Base-by-base conservation (phyloP, 2,113 vertebrate species). In the Rhynchomys soricoides region DNA sequence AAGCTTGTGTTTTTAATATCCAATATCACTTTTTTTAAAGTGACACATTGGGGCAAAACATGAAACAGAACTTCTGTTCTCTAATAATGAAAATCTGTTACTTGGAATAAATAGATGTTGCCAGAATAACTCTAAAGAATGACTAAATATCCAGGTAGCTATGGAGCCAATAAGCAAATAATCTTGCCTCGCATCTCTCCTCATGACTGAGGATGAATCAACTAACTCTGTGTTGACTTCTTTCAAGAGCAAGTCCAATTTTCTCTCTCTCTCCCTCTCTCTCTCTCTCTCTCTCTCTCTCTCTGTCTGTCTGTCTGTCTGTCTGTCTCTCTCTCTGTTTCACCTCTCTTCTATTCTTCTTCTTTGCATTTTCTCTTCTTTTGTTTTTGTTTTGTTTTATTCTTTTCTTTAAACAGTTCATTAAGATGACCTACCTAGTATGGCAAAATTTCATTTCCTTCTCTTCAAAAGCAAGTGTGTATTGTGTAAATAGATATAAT, bases 31-130 rank as follows among this genome's bases (percentile, higher is more conserved):
- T 83, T 94, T 85, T 73, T 52, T n/a, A 34, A 55, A 71, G 52
- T 81, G 24, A 11, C 57, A 68, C 12, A 85, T 5, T 75, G 52
- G 79, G 43, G 24, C 19, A 82, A 95, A 87, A 15, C 17, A 79
- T 78, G 66, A 96, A 89, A 26, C 17, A 89, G 26, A 19, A 10
- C 40, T 87, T 95, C 73, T 91, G 37, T 97, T 95, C 48, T 91
- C 11, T 90, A 91, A 79, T 95, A 89, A 86, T 22, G 87, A 78
- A 90, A 87, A 26, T 13, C 10, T 68, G 70, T 6, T 68, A 5
- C 22, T 95, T 96, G 45, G 50, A 93, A 95, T 17, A 93, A 15
- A 78, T 78, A 8, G 11, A 40, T 75, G 37, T 43, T 89, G 64
- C 55, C 17, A 90, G 34, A 86, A 59, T 78, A 96, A 62, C 31